Conservation (phyloP, 2,113 vertebrate species). For the Saccopteryx bilineata region DNA sequence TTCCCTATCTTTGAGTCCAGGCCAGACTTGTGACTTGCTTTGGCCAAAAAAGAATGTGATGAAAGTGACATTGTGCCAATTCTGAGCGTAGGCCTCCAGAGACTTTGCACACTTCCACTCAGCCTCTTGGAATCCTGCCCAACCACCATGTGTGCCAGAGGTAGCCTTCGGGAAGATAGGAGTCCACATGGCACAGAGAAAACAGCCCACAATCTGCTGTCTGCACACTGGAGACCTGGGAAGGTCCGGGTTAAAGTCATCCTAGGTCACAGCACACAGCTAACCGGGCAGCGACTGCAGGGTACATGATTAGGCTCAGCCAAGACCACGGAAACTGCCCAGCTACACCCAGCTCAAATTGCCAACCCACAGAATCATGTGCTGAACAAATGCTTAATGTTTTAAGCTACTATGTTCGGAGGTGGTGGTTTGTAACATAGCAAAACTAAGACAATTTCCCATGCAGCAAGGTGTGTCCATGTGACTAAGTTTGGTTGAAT, state of each 20-base stretch:
- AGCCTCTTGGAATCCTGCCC: not conserved
- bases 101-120: not conserved
- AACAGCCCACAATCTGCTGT: no score
- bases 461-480: not conserved
- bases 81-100: not conserved
- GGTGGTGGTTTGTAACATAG: slow-evolving; percentile 1
- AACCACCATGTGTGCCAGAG: not conserved
- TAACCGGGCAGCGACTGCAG: not conserved
- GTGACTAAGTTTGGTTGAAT: not conserved
- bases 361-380: not conserved
- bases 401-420: not conserved
- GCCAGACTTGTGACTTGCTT: not conserved
- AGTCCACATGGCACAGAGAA: not conserved
- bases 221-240: no score
- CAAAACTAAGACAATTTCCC: not conserved
- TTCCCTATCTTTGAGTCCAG: not conserved
- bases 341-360: not conserved
- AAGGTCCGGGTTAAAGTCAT: not conserved
- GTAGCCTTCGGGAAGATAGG: not conserved
- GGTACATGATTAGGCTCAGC: not conserved
- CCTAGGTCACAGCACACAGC: not conserved
- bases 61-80: not conserved
- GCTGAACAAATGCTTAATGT: not conserved
- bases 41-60: not conserved
- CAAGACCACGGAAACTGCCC: not conserved